Evolutionary conservation across 2,113 vertebrate genomes (phyloP).

Genomic region (Oplegnathus fasciatus): DNA sequence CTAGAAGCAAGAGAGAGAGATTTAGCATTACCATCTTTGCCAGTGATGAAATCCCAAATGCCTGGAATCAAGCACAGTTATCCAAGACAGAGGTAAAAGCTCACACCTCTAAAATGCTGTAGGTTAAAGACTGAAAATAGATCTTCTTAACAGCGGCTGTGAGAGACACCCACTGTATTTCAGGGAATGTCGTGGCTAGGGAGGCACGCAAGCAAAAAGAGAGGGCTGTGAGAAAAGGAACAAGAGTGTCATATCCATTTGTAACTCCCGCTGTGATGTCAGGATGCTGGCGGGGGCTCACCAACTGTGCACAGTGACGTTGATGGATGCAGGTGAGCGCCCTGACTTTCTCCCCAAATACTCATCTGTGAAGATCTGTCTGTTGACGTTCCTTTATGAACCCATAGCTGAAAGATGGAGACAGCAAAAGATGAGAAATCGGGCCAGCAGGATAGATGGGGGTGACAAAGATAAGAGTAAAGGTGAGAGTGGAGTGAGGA

Average conservation of each 20-base stretch:
- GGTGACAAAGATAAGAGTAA: constrained; percentile 48
- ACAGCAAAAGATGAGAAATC: constrained; percentile 36
- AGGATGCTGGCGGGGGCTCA: constrained; percentile 59
- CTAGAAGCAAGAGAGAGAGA: neutral
- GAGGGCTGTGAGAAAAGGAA: constrained; percentile 54
- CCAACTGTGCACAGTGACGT: constrained; percentile 58
- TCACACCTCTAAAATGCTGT: constrained; percentile 38
- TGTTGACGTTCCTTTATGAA: constrained; percentile 65
- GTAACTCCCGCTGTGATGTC: constrained; percentile 73
- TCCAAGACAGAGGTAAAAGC: constrained; percentile 50
- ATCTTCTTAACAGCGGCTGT: constrained; percentile 24
- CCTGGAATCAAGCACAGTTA: neutral
- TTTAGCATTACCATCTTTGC: constrained; percentile 3
- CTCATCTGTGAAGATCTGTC: constrained; percentile 64
- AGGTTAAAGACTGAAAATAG: constrained; percentile 64
- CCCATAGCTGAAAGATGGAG: constrained; percentile 43
- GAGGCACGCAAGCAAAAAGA: constrained; percentile 32
- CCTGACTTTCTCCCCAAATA: constrained; percentile 50
- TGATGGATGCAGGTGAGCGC: constrained; percentile 73
- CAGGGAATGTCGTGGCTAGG: constrained; percentile 16
- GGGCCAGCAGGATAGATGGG: constrained; percentile 34
- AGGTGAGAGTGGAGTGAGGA: constrained; percentile 33
- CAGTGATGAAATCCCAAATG: constrained; percentile 9
- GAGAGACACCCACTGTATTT: constrained; percentile 53
- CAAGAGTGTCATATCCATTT: constrained; percentile 74